Base-by-base conservation (phyloP, 2,113 vertebrate species). In the Pantherophis guttatus region DNA sequence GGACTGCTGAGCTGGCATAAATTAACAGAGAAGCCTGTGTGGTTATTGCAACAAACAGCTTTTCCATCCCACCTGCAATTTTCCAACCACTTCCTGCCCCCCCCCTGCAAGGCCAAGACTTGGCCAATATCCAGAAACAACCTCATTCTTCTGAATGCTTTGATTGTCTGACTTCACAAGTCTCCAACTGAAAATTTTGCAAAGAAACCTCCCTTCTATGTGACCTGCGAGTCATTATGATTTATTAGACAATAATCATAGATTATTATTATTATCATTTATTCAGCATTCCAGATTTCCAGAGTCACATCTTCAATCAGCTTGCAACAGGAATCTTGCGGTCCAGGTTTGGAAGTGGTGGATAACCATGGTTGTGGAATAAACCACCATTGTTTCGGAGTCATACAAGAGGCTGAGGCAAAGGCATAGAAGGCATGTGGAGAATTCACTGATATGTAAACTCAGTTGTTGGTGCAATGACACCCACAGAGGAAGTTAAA, bases 1-100 rank as follows among this genome's bases (percentile, higher is more conserved):
- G 91, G 89, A 90, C 70, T 91, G 94, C 90, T 93, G 94, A 94
- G 92, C 81, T 90, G 94, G 94, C 94, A 96, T 57, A 91, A 91
- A 81, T 89, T 94, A 96, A 96, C 89, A 93, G 86, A 94, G 91
- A 87, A 70, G 58, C 86, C 65, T 93, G 0, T 94, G 91, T 89
- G 62, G 91, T 91, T 94, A 87, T 7, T 19, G n/a, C 3, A 17
- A 0, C 0, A 9, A 26, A 8, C 29, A 94, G 93, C 0, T 9
- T 81, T 26, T 26, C 44, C 24, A 21, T 89, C 54, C 52, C 59
- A 88, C 62, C 90, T 93, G 86, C 3, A 93, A 89, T 91, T 81
- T 81, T 94, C 24, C 53, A 12, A 8, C 26, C 81, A 90, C 70
- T 58, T 70, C 65, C 65, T 70, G 65, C 81, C 52, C 89, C 70